phyloP scores from a whole-genome alignment of 2,113 vertebrate species.

The Lamprologus speciosus region DNA sequence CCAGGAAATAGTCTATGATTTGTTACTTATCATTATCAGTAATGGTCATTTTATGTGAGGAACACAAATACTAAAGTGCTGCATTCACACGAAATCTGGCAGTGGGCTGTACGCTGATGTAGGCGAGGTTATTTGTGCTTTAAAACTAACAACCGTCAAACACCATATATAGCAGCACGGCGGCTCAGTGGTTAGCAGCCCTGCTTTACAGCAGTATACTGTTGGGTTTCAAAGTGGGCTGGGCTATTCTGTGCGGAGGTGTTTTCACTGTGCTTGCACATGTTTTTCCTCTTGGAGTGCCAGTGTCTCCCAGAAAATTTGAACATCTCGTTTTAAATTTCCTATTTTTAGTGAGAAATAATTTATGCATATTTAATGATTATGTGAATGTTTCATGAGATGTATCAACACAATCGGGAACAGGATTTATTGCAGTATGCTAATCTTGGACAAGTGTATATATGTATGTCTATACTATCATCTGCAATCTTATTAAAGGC shows the following conservation, averaged over 20 bases:
- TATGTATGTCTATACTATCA: neutral
- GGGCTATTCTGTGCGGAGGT: neutral
- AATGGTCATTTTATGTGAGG: neutral
- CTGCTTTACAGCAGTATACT: neutral
- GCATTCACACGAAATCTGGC: neutral
- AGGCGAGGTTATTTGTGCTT: neutral
- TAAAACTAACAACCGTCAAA: neutral
- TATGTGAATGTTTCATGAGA: neutral
- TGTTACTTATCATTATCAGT: neutral
- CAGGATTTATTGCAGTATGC: neutral
- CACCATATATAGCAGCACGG: neutral
- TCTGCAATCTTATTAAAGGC: neutral
- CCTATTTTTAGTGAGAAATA: neutral
- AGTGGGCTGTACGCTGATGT: rapidly evolving
- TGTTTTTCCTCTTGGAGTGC: neutral
- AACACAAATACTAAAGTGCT: neutral
- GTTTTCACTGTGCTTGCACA: neutral
- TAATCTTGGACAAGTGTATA: neutral
- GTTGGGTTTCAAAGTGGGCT: neutral
- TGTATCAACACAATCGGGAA: neutral
- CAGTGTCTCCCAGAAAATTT: neutral
- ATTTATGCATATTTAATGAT: neutral
- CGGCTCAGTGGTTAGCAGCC: neutral
- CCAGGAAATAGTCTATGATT: neutral
- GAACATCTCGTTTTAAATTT: neutral